These are phyloP conservation scores for Columbina picui DNA, from an alignment of 2,113 vertebrate genomes.

Conservation along the genomic window DNA sequence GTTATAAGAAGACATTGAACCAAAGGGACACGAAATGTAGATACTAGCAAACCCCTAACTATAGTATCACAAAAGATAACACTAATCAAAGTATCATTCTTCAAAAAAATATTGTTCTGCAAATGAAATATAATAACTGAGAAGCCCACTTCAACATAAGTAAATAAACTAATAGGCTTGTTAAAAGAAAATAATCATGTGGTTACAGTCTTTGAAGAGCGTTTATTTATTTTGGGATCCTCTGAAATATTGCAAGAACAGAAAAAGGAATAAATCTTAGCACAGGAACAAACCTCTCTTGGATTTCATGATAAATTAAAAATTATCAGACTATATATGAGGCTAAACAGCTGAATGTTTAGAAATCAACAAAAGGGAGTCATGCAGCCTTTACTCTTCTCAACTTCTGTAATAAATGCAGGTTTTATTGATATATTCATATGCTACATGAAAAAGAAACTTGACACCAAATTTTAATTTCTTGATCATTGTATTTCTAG, in stretches of 20 bases:
- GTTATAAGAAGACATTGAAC: background rate
- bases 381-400: background rate
- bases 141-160: slow-evolving; percentile 29
- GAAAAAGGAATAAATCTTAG: slow-evolving; percentile 6
- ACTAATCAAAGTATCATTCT: slow-evolving; percentile 31
- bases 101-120: slow-evolving; percentile 5
- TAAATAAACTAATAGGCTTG: slow-evolving; percentile 61
- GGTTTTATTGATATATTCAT: background rate
- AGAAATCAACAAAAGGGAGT: background rate
- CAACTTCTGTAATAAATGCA: background rate
- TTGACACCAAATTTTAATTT: background rate
- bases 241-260: slow-evolving; percentile 12
- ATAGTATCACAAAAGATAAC: background rate
- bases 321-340: background rate
- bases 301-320: slow-evolving; percentile 47
- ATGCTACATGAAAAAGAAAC: background rate
- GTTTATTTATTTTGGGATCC: slow-evolving; percentile 36
- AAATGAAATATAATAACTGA: slow-evolving; percentile 16
- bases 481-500: background rate
- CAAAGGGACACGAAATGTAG: slow-evolving; percentile 18
- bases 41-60: background rate
- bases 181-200: slow-evolving; percentile 61
- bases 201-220: slow-evolving; percentile 24
- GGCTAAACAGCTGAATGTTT: background rate
- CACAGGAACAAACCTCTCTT: slow-evolving; percentile 1